These are phyloP conservation scores for Xestia rhomboidea DNA, from an alignment of 2,888 invertebrate species.

Conservation along the genomic window DNA sequence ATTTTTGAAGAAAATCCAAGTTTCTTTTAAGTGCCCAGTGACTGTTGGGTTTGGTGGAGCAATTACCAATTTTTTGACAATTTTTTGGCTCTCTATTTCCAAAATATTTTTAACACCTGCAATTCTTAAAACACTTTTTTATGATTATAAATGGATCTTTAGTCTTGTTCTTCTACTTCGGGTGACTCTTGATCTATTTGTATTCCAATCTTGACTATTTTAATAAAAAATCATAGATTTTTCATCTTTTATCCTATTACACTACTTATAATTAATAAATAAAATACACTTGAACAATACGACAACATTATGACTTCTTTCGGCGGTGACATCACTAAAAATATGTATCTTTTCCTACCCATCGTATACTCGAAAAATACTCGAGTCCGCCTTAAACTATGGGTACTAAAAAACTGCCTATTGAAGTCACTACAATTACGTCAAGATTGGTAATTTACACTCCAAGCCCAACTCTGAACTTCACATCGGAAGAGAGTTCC, in stretches of 20 bases:
- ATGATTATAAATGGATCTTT: conserved; percentile 27
- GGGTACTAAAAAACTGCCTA: conserved; percentile 48
- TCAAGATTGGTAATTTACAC: conserved; percentile 34
- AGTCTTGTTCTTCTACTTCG: conserved; percentile 49
- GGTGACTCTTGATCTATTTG: conserved; percentile 38
- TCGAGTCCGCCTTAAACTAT: conserved; percentile 57
- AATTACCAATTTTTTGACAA: conserved; percentile 27
- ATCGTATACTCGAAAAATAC: conserved; percentile 47
- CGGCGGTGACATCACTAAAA: conserved; percentile 34
- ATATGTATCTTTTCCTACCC: conserved; percentile 40
- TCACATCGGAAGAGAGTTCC: conserved; percentile 63
- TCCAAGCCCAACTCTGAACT: conserved; percentile 47
- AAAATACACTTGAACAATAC: too few relatives aligned
- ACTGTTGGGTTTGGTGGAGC: conserved; percentile 51
- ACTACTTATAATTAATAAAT: too few relatives aligned
- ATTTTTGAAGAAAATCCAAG: conserved; percentile 48
- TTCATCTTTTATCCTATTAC: background rate
- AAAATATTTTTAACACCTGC: background rate
- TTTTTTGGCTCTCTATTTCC: conserved; percentile 44
- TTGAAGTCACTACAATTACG: conserved; percentile 35
- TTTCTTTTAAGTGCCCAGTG: conserved; percentile 59
- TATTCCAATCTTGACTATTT: background rate
- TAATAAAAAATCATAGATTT: background rate
- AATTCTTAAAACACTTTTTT: background rate
- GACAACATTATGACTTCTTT: too few relatives aligned